phyloP scores from a whole-genome alignment of 2,797 vertebrate species.

The Bothrops alternatus region DNA sequence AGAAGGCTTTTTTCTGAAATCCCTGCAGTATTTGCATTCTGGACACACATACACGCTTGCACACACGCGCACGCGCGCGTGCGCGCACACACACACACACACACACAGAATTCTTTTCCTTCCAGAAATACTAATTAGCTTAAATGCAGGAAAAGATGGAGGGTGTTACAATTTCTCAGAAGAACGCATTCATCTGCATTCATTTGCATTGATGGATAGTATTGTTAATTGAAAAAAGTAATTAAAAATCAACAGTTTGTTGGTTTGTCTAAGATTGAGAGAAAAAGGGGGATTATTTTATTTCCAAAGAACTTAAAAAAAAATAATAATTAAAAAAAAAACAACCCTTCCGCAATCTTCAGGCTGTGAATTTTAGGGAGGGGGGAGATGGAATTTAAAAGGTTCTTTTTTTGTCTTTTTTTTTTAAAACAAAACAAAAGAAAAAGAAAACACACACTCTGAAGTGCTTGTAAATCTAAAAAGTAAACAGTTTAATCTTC shows the following conservation, averaged over 20 bases:
- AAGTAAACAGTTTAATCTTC: background rate
- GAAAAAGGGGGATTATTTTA: background rate
- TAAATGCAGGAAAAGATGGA: background rate
- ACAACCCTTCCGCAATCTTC: background rate
- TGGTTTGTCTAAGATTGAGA: background rate
- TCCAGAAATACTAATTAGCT: slow-evolving; percentile 23
- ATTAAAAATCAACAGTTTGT: background rate
- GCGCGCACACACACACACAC: background rate
- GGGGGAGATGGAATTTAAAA: background rate
- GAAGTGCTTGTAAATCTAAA: background rate
- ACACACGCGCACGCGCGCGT: no score
- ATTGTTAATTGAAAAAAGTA: background rate
- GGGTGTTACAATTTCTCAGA: slow-evolving; percentile 22
- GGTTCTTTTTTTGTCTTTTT: background rate
- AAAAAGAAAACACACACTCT: background rate
- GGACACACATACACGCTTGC: background rate
- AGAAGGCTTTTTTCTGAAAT: background rate
- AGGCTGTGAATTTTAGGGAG: background rate
- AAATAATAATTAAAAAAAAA: background rate
- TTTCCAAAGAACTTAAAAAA: background rate
- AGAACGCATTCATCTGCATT: slow-evolving; percentile 35
- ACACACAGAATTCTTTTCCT: background rate
- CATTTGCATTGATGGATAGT: background rate
- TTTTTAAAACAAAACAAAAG: background rate
- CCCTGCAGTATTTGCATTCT: background rate